Evolutionary conservation across 1,140 invertebrate species (phyloP), one percentile per base, ranked within the genome.

Genomic region (Portunus trituberculatus): DNA sequence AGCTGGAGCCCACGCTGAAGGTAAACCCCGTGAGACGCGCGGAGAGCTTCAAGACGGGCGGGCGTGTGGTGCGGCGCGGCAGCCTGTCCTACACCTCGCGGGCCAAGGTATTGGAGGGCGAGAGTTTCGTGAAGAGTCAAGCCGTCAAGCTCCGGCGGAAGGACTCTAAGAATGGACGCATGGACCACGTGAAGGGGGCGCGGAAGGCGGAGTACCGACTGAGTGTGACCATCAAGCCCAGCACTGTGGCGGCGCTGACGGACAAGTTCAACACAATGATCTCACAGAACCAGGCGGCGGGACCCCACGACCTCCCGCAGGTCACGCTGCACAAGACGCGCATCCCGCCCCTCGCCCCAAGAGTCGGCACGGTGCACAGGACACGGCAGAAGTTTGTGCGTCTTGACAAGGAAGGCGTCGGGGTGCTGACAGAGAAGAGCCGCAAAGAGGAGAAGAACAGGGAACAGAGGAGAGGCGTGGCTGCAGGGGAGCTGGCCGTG

Each of bases 251-350:
- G n/a, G 94, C 92, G 14, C 91, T 96, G 46, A 91, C 96, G 0
- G 95, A 96, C 84, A 96, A 96, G 32, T 96, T 96, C 29, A 96
- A 96, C 93, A 96, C 96, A 32, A 95, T 96, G 16, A 96, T 96
- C 39, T 96, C 95, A 0, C 95, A 96, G 89, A 96, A 96, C 92
- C 95, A 96, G 59, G 83, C 93, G 29, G 95, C 92, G n/a, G 92
- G 76, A 67, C 76, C 93, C 32, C 8, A 46, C n/a, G 94, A 95
- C 10, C 25, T 96, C 16, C 92, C 95, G 25, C 93, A 96, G 25
- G 93, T 95, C 12, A 83, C 95, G 16, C 46, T 95, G 12, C 91
- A 92, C 59, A 90, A 96, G 46, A 84, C 94, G 2, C 88, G 95
- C 32, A 59, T 93, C 31, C n/a, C 84, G 29, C n/a, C 91, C n/a